These are phyloP conservation scores for Psilopsiagon aurifrons DNA, from an alignment of 2,113 vertebrate genomes.

Conservation along the genomic window DNA sequence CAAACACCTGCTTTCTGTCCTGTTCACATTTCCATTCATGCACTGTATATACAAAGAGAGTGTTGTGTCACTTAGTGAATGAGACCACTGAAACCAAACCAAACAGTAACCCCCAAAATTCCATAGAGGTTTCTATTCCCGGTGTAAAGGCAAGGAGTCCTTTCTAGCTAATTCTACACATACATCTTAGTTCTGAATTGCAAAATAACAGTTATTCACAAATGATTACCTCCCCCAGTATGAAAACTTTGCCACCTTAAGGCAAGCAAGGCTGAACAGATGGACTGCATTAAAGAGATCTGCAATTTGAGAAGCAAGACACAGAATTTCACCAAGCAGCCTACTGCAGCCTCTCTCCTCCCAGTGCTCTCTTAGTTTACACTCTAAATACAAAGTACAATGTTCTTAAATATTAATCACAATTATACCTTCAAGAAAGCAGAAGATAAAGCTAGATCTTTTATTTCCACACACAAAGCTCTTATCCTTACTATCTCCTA, in stretches of 20 bases:
- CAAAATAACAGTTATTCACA: background rate
- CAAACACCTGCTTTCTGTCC: background rate
- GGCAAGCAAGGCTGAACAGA: slow-evolving; percentile 37
- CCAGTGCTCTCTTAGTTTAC: slow-evolving; percentile 39
- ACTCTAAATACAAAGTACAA: background rate
- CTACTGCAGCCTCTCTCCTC: slow-evolving; percentile 37
- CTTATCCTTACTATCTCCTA: slow-evolving; percentile 42
- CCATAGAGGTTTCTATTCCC: background rate
- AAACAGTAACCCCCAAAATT: background rate
- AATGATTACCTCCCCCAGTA: slow-evolving; percentile 37
- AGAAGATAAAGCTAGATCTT: slow-evolving; percentile 35
- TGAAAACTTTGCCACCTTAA: slow-evolving; percentile 52
- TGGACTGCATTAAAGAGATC: slow-evolving; percentile 52
- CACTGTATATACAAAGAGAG: background rate
- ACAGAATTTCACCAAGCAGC: slow-evolving; percentile 33
- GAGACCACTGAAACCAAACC: background rate
- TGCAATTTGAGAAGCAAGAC: slow-evolving; percentile 35
- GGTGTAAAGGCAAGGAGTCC: background rate
- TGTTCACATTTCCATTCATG: background rate
- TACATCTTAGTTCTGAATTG: background rate
- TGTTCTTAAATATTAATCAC: slow-evolving; percentile 42
- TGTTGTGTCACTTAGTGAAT: background rate
- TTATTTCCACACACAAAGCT: slow-evolving; percentile 23
- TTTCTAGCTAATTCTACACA: background rate
- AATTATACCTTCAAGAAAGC: slow-evolving; percentile 23